Evolutionary conservation across 2,888 invertebrate species (phyloP).

Genomic region (Anagyrus pseudococci): DNA sequence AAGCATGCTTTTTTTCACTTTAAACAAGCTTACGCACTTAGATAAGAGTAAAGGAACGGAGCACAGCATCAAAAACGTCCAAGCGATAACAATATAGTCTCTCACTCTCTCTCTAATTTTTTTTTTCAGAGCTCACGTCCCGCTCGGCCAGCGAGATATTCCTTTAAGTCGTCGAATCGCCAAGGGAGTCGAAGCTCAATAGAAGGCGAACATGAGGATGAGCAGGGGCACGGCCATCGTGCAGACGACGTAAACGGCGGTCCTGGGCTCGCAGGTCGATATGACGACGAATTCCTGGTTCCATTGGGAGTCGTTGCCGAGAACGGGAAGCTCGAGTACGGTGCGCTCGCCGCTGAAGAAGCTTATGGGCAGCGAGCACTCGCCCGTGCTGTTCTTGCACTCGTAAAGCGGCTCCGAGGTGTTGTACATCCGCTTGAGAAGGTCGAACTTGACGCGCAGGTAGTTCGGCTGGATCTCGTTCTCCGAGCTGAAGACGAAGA

Average conservation of each 20-base stretch:
- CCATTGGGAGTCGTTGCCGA: slow-evolving; percentile 71
- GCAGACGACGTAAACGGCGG: slow-evolving; percentile 72
- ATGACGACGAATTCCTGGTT: slow-evolving; percentile 77
- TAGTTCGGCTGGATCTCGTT: slow-evolving; percentile 78
- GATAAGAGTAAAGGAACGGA: no score
- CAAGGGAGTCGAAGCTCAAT: slow-evolving; percentile 55
- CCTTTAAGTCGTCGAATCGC: neutral
- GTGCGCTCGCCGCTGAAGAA: slow-evolving; percentile 76
- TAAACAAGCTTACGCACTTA: no score
- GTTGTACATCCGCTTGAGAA: slow-evolving; percentile 76
- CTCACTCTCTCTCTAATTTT: neutral
- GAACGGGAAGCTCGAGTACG: slow-evolving; percentile 73
- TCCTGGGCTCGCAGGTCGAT: slow-evolving; percentile 78
- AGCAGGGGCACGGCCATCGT: slow-evolving; percentile 75
- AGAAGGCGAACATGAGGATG: slow-evolving; percentile 76
- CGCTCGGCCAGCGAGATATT: neutral
- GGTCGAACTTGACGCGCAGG: slow-evolving; percentile 72
- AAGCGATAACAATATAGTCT: no score
- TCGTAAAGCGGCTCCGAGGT: slow-evolving; percentile 68
- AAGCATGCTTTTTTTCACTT: no score
- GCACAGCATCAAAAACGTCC: no score
- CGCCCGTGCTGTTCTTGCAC: slow-evolving; percentile 70
- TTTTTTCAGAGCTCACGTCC: neutral
- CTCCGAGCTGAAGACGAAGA: slow-evolving; percentile 83
- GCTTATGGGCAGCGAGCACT: slow-evolving; percentile 71